These are phyloP conservation scores for Jacana jacana DNA, from an alignment of 2,113 vertebrate species.

Conservation along the genomic window DNA sequence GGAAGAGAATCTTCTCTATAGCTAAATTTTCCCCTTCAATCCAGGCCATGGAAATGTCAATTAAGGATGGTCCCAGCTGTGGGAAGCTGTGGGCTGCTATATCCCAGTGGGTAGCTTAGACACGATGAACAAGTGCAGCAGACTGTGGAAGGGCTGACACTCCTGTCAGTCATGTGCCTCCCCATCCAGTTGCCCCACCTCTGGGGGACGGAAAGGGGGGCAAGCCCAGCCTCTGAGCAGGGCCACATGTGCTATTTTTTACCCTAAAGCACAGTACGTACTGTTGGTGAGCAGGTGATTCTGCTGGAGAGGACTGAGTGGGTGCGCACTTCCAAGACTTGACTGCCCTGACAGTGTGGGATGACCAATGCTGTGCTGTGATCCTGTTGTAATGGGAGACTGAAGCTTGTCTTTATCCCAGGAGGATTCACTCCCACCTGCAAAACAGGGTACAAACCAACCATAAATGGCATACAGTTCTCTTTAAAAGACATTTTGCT, in stretches of 20 bases:
- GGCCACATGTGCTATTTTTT: not conserved
- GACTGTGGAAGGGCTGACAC: not conserved
- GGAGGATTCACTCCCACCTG: constrained; percentile 87
- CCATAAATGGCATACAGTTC: not conserved
- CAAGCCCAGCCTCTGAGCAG: not conserved
- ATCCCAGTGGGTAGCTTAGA: not conserved
- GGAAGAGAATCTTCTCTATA: not conserved
- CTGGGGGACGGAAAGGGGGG: not conserved
- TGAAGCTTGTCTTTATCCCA: constrained; percentile 92
- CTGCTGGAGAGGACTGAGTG: constrained; percentile 83
- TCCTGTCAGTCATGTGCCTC: accelerated
- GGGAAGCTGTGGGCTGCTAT: accelerated
- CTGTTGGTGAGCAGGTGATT: constrained; percentile 86
- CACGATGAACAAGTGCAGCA: not conserved
- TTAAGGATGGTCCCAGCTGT: too few relatives aligned
- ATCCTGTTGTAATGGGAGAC: constrained; percentile 76
- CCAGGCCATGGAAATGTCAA: not conserved
- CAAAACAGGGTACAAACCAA: constrained; percentile 33
- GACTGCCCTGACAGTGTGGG: constrained; percentile 74
- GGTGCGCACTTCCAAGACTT: constrained; percentile 72
- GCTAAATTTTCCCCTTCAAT: not conserved
- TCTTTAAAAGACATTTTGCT: not conserved
- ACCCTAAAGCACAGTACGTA: constrained; percentile 62
- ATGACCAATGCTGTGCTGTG: constrained; percentile 77
- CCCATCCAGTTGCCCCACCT: not conserved